Evolutionary conservation across 2,888 invertebrate species (phyloP).

Genomic region (Mimas tiliae): DNA sequence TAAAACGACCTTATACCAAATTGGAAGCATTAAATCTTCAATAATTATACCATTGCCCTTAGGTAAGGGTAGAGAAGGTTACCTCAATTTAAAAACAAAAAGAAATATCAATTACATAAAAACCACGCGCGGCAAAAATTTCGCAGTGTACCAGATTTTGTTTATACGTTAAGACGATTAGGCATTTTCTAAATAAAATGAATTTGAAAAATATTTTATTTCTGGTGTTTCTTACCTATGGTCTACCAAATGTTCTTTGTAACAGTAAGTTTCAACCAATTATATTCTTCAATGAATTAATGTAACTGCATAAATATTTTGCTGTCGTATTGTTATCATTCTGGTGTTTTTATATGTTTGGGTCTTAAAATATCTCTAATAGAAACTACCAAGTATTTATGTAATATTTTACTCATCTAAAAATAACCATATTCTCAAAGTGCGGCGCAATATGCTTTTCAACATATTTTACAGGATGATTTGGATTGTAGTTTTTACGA

Average conservation of each 20-base stretch:
- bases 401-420: too few species aligned
- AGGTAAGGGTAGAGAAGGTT: not conserved
- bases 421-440: too few species aligned
- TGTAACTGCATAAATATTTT: too few species aligned
- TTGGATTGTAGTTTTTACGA: too few species aligned
- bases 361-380: too few species aligned
- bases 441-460: too few species aligned
- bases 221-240: not conserved
- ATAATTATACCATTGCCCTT: not conserved
- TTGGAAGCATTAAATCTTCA: too few species aligned
- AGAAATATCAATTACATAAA: constrained; percentile 2
- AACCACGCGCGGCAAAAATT: not conserved
- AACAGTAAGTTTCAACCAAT: not conserved
- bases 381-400: too few species aligned
- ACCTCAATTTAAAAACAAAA: not conserved
- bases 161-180: not conserved
- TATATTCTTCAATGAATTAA: not conserved
- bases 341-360: too few species aligned
- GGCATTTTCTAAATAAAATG: not conserved
- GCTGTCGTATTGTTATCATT: too few species aligned
- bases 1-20: too few species aligned
- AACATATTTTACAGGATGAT: too few species aligned
- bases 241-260: constrained; percentile 1
- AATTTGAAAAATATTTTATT: not conserved
- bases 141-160: not conserved